Evolutionary conservation across 2,888 invertebrate species (phyloP), one percentile per base, ranked within the genome.

Genomic region (Celastrina argiolus): DNA sequence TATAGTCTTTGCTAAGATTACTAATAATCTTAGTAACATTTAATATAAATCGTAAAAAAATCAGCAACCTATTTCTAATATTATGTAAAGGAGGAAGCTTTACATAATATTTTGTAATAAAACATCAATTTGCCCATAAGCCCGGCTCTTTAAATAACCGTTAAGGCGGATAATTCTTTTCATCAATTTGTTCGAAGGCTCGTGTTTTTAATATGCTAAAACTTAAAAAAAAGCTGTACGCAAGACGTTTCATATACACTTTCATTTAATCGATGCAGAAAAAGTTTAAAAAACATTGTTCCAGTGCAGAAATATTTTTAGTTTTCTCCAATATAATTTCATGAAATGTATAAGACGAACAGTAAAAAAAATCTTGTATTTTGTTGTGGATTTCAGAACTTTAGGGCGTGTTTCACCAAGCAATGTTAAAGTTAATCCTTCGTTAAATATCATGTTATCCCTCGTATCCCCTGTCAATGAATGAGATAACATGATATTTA

Each of bases 151-250:
- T 69, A 67, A 68, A 65, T 58, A 56, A 65, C 66, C 67, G 56
- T 65, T 65, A 65, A 58, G 58, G 66, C 65, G 66, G 67, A 70
- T 69, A 71, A 70, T 71, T 71, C 69, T 74, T 75, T 65, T 76
- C 74, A 79, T 80, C 87, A 88, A 88, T 88, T 88, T 87, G 84
- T 83, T 81, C 79, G 28, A 31, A 79, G 77, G 81, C 77, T 83
- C 79, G 80, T 76, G 81, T 80, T 82, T 80, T 84, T 83, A 83
- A 85, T 84, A 84, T 83, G 82, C 82, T 88, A 18, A 7, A 45
- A 45, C 18, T 51, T 51, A 4, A 22, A 51, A 51, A n/a, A 22
- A 51, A 26, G 2, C 36, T 12, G 36, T 36, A 10, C 22, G 12
- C 14, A n/a, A n/a, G n/a, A 10, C 51, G 22, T 10, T 51, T 51